Evolutionary conservation across 2,797 vertebrate species (phyloP).

Genomic region (Pipistrellus nathusii): DNA sequence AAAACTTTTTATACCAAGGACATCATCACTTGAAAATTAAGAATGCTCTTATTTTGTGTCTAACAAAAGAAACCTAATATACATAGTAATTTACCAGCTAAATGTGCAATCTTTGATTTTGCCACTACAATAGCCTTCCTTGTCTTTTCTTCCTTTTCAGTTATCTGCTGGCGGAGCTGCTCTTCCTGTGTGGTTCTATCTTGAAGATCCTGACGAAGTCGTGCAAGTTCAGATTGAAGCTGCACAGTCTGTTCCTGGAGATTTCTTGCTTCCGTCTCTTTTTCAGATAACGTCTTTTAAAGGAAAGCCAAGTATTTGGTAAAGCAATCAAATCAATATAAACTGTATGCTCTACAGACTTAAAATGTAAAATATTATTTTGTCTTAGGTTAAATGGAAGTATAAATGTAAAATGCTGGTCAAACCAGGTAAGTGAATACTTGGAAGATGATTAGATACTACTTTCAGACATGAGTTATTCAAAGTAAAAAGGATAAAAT

Average conservation of each 20-base stretch:
- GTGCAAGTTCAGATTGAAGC: constrained; percentile 92
- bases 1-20: neutral
- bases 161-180: constrained; percentile 93
- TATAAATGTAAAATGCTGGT: constrained; percentile 9
- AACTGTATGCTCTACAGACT: neutral
- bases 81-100: constrained; percentile 88
- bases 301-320: constrained; percentile 12
- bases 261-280: constrained; percentile 91
- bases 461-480: neutral
- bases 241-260: constrained; percentile 93
- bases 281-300: constrained; percentile 91
- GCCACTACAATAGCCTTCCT: constrained; percentile 94
- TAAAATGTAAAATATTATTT: constrained; percentile 1
- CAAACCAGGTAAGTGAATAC: neutral
- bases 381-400: constrained; percentile 18
- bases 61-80: constrained; percentile 28
- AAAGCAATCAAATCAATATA: constrained; percentile 30
- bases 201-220: constrained; percentile 94
- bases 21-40: neutral
- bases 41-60: neutral
- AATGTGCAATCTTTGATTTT: constrained; percentile 95
- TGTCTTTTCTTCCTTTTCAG: constrained; percentile 97
- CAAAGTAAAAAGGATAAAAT: neutral
- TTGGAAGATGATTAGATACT: neutral
- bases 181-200: constrained; percentile 94